phyloP scores from a whole-genome alignment of 2,888 invertebrate genomes.

The Brenthis hecate region DNA sequence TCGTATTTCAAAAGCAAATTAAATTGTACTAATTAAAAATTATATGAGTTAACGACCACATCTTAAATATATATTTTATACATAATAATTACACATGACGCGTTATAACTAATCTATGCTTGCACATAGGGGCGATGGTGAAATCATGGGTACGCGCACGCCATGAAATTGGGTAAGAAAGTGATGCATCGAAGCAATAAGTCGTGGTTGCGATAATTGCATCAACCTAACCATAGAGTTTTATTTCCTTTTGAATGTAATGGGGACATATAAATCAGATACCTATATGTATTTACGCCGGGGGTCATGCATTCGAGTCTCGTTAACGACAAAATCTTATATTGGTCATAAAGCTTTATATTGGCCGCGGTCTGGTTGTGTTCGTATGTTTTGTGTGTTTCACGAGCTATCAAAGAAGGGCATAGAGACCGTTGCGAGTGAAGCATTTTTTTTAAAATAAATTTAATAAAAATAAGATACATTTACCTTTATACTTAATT shows the following conservation, averaged over 20 bases:
- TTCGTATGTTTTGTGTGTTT: no score
- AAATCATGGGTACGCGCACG: conserved; percentile 67
- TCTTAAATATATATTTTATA: neutral
- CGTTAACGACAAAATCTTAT: no score
- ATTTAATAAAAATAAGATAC: no score
- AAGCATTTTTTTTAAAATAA: no score
- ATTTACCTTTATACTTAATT: no score
- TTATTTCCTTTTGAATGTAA: conserved; percentile 12
- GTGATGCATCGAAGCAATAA: conserved; percentile 47
- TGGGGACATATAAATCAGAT: neutral
- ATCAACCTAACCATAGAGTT: conserved; percentile 8
- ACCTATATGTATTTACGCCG: no score
- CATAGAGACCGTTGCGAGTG: no score
- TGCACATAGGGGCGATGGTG: conserved; percentile 48
- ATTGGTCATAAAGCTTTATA: no score
- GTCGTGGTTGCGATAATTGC: conserved; percentile 19
- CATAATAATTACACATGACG: conserved; percentile 9
- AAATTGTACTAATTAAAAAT: neutral
- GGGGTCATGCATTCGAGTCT: no score
- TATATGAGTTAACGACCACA: no score
- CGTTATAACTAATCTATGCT: conserved; percentile 1
- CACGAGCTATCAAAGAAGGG: no score
- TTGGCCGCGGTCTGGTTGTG: no score
- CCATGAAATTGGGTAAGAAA: conserved; percentile 79
- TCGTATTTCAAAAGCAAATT: neutral